Percentiles rank a stretch among this genome's conserved stretches.
phyloP scores from a whole-genome alignment of 2,113 vertebrate genomes.

The Rhabdornis inornatus region DNA sequence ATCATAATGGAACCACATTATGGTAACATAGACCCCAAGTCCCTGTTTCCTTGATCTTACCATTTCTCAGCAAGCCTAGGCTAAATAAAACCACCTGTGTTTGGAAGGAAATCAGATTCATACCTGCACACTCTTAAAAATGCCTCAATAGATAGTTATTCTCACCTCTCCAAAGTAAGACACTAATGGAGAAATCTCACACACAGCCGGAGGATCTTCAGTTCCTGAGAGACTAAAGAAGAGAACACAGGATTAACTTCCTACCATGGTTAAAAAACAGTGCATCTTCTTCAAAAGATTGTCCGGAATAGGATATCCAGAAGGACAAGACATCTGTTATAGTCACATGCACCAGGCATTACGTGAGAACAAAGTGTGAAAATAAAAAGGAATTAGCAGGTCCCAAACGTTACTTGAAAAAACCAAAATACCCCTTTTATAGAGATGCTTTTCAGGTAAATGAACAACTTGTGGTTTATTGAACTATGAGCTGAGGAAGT shows the following conservation, averaged over 20 bases:
- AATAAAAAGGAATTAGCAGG: neutral
- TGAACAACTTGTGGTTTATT: neutral
- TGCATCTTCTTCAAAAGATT: neutral
- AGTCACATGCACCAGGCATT: neutral
- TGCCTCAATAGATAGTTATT: neutral
- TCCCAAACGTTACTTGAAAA: neutral
- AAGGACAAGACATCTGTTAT: neutral
- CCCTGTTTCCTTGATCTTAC: neutral
- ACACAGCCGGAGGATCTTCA: conserved; percentile 71
- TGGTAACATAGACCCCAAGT: neutral
- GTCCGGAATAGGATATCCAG: neutral
- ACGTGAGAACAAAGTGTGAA: neutral
- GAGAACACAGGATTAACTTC: neutral
- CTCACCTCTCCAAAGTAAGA: conserved; percentile 95
- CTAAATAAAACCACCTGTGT: neutral
- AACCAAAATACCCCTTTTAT: neutral
- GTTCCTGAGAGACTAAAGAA: conserved; percentile 59
- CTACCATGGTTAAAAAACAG: neutral
- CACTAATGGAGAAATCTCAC: conserved; percentile 90
- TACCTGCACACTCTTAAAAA: neutral
- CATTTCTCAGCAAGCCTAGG: neutral
- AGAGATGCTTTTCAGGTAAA: neutral
- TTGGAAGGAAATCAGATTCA: neutral
- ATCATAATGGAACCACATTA: neutral
- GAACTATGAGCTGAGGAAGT: neutral